Conservation (phyloP, 2,888 invertebrate species). For the Sinohyriopsis cumingii region DNA sequence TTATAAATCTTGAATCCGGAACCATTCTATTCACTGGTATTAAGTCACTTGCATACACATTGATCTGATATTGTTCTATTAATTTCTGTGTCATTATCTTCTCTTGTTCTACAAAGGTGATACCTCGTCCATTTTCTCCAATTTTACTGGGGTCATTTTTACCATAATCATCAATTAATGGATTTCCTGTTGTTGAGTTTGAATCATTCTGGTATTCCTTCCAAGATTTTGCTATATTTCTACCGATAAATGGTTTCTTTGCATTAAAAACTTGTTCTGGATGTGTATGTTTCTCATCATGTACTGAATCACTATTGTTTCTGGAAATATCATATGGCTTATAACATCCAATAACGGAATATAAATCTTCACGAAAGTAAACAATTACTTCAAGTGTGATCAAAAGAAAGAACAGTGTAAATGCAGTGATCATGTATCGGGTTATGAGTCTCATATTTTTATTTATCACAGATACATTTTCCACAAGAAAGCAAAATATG, state of each 20-base stretch:
- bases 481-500: no score
- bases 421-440: no score
- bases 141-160: slow-evolving; percentile 38
- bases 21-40: slow-evolving; percentile 57
- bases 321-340: no score
- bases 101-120: slow-evolving; percentile 39
- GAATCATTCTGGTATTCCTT: slow-evolving; percentile 39
- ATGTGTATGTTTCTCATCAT: no score
- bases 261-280: no score
- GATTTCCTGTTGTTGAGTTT: slow-evolving; percentile 43
- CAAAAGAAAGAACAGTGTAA: no score
- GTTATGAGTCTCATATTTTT: no score
- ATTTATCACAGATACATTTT: no score
- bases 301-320: no score
- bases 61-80: slow-evolving; percentile 42
- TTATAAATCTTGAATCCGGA: slow-evolving; percentile 55
- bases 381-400: no score
- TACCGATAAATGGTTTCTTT: background rate
- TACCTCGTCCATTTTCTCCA: slow-evolving; percentile 51
- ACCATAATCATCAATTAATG: slow-evolving; percentile 52
- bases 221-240: slow-evolving; percentile 13
- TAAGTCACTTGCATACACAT: slow-evolving; percentile 54
- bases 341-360: no score
- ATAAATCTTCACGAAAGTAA: no score
- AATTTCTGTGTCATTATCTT: slow-evolving; percentile 21